Evolutionary conservation across 2,888 invertebrate species (phyloP), one percentile per base, ranked within the genome.

Genomic region (Euspilapteryx auroguttella): DNA sequence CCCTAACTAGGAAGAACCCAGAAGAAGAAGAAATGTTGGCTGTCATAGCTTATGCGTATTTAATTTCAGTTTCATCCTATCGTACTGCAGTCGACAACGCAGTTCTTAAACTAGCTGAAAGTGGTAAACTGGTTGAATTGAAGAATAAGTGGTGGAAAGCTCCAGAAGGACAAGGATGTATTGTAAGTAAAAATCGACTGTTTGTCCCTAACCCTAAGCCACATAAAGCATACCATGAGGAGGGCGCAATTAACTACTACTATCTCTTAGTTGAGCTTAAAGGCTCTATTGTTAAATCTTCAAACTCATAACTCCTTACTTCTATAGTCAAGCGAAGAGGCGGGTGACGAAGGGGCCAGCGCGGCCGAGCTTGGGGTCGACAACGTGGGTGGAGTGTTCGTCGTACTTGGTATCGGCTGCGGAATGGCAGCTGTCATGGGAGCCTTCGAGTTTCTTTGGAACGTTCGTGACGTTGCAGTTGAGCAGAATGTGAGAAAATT

Each of bases 121-220:
- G 85, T 38, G 94, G 95, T 0, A 80, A 81, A 39, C 75, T 97
- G 22, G 85, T 83, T 26, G 80, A 82, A 33, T 64, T 97, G 28
- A 95, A 95, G 62, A 83, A 86, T 30, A 88, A 87, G 48, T 98
- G 96, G 96, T 98, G 96, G 96, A 83, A 85, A 47, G 79, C 78
- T 37, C 78, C 84, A 12, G 79, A 81, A 3, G 81, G 80, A 17
- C 75, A 79, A 25, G 62, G 66, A 31, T 86, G 86, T 50, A 63
- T 58, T 37, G 83, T 79, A 57, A 65, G 53, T 44, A 21, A n/a
- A 27, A n/a, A n/a, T n/a, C n/a, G n/a, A n/a, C n/a, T n/a, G n/a
- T n/a, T n/a, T n/a, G n/a, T n/a, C n/a, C n/a, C n/a, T n/a, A n/a
- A n/a, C n/a, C n/a, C n/a, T n/a, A n/a, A n/a, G n/a, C n/a, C n/a